Conservation (phyloP, 1,140 invertebrate species). For the Campoletis sonorensis region DNA sequence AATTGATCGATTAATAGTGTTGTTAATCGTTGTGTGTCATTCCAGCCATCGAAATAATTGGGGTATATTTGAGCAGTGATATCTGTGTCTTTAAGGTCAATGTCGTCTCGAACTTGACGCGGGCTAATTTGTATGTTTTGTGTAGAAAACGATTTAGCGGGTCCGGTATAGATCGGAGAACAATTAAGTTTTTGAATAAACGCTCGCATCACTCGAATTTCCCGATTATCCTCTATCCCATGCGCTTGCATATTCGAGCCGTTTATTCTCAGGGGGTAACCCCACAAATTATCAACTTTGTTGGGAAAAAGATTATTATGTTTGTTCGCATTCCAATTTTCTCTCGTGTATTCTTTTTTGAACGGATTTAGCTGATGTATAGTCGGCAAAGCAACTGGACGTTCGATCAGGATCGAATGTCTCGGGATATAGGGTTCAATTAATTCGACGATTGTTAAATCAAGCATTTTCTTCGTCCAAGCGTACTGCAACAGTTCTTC, state of each 20-base stretch:
- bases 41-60: neutral
- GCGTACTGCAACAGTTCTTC: slow-evolving; percentile 40
- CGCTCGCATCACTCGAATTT: too few species aligned
- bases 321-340: neutral
- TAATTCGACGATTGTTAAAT: slow-evolving; percentile 49
- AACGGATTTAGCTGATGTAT: slow-evolving; percentile 50
- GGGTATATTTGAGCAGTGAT: neutral
- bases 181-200: slow-evolving; percentile 47
- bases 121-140: too few species aligned
- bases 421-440: neutral
- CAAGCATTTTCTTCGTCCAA: slow-evolving; percentile 46
- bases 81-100: too few species aligned
- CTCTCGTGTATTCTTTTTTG: slow-evolving; percentile 16
- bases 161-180: slow-evolving; percentile 1
- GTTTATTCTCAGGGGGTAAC: slow-evolving; percentile 41
- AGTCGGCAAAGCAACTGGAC: neutral
- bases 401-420: neutral
- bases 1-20: slow-evolving; percentile 37
- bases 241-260: too few species aligned
- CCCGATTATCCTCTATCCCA: too few species aligned
- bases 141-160: neutral
- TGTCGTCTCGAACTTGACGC: too few species aligned
- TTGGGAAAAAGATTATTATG: slow-evolving; percentile 42
- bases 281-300: slow-evolving; percentile 42
- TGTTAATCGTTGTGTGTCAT: neutral